Evolutionary conservation across 2,113 vertebrate species (phyloP), one percentile per base, ranked within the genome.

Genomic region (Psilopogon haemacephalus): DNA sequence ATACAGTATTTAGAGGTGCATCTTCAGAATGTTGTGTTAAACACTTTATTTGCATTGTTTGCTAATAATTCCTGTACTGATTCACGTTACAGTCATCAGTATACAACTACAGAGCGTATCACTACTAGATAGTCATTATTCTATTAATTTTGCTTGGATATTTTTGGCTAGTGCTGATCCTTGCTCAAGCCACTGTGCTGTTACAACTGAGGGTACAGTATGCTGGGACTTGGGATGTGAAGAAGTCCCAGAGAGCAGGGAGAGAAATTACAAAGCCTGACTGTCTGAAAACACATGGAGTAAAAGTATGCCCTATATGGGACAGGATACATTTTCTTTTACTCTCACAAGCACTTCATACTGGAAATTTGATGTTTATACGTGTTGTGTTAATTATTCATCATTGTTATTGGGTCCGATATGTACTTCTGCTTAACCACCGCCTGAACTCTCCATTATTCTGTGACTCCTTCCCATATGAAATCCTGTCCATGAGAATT

Each of bases 211-310:
- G 42, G 21, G 7, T 48, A 7, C 4, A 3, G 30, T 8, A 6
- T 33, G 18, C 48, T 90, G 77, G 33, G 40, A 17, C 28, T 74
- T 42, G 32, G 38, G 19, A 17, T 86, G 27, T 17, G 44, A 72
- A 68, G 27, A 26, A 77, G 20, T 68, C 32, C 35, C 46, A 21
- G 26, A 50, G 23, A 73, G 32, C 17, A 10, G 17, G 19, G 18
- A 81, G 33, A 26, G n/a, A 5, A 81, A 71, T n/a, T n/a, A n/a
- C n/a, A n/a, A n/a, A n/a, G n/a, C n/a, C 28, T 13, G 15, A 23
- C 20, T 17, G 42, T 55, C 17, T 63, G 52, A 55, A 88, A 70
- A 7, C 0, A 1, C 15, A 55, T 8, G 0, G 0, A 55, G 35
- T 48, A 4, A 72, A 89, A 78, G 59, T 28, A 42, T 2, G 54